Base-by-base conservation (phyloP, 1,140 invertebrate species). In the Calosoma granatense region DNA sequence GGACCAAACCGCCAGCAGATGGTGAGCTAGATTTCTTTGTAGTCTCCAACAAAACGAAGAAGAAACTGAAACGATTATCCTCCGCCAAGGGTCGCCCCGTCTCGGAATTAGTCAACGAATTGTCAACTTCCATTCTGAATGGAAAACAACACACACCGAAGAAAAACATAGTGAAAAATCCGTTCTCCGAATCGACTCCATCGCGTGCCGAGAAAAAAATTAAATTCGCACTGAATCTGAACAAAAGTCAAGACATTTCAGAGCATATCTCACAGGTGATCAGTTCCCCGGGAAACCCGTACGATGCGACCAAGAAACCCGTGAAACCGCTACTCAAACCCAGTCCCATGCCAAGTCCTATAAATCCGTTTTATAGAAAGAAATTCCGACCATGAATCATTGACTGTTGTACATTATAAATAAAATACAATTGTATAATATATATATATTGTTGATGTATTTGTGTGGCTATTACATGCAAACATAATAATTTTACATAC, bases 331-430 rank as follows among this genome's bases (percentile, higher is more conserved):
- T 86, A 21, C 65, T 90, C 1, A 90, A 90, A 67, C 76, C 80
- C 0, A 77, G 76, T 59, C 77, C 77, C 0, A 72, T 83, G n/a
- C 76, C 80, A 0, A 85, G 82, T n/a, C 85, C 84, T 0, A 81
- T 87, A 19, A 85, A 89, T 74, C 86, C 86, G 17, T 88, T 86
- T 66, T 86, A 84, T 59, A 85, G 80, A 65, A 77, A 75, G 54
- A 80, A 78, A 59, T 63, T 63, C 9, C 15, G 15, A 47, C 17
- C n/a, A 9, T 36, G n/a, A 36, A 36, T 9, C 26, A n/a, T n/a
- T n/a, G n/a, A n/a, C n/a, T n/a, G n/a, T n/a, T n/a, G n/a, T n/a
- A n/a, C n/a, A n/a, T n/a, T n/a, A n/a, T n/a, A n/a, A n/a, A n/a
- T n/a, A n/a, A n/a, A n/a, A n/a, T n/a, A n/a, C n/a, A n/a, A n/a